phyloP scores from a whole-genome alignment of 2,888 invertebrate genomes.

The Ellobium chinense region DNA sequence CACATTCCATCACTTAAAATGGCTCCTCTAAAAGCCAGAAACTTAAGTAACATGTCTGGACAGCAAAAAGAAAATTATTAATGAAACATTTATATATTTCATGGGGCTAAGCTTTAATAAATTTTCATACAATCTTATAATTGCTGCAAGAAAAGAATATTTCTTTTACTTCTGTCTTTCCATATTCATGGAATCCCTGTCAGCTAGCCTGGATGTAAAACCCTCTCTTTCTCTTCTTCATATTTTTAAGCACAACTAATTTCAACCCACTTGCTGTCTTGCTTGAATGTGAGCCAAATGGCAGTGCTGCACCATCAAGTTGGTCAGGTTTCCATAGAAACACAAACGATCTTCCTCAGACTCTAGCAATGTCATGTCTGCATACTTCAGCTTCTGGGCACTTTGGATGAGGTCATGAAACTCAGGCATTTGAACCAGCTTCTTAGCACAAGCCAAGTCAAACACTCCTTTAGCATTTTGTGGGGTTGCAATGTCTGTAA shows the following conservation, averaged over 20 bases:
- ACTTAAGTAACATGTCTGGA: too few relatives aligned
- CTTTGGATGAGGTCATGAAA: conserved; percentile 58
- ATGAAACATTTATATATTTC: too few relatives aligned
- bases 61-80: too few relatives aligned
- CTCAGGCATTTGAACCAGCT: conserved; percentile 56
- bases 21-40: too few relatives aligned
- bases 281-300: conserved; percentile 51
- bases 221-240: too few relatives aligned
- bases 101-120: too few relatives aligned
- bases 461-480: conserved; percentile 65
- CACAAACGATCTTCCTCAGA: conserved; percentile 64
- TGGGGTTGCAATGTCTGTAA: conserved; percentile 12
- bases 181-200: too few relatives aligned
- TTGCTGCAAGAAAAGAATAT: too few relatives aligned
- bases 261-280: conserved; percentile 17
- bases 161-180: too few relatives aligned
- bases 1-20: too few relatives aligned
- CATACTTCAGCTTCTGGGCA: conserved; percentile 54
- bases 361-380: conserved; percentile 64
- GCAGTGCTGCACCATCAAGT: conserved; percentile 73
- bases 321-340: conserved; percentile 75
- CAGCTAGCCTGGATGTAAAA: too few relatives aligned
- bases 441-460: conserved; percentile 62
- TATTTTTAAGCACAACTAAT: not conserved
- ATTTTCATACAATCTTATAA: too few relatives aligned